These are phyloP conservation scores for Bedellia somnulentella DNA, from an alignment of 2,888 invertebrate genomes.

Conservation along the genomic window DNA sequence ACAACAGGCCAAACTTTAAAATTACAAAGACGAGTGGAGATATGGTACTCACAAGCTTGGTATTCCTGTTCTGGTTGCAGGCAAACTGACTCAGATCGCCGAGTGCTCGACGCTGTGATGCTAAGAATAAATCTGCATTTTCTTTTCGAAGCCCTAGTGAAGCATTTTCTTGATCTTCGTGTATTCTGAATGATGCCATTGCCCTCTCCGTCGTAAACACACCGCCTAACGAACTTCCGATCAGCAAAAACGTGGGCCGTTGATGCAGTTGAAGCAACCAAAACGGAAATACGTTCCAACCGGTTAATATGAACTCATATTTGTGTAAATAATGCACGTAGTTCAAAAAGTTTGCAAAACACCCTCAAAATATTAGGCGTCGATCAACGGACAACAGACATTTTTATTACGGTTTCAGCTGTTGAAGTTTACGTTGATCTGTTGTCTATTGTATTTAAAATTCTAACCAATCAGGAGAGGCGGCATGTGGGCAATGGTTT, in stretches of 20 bases:
- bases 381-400: conserved; percentile 48
- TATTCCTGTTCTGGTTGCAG: conserved; percentile 51
- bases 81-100: conserved; percentile 65
- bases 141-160: conserved; percentile 55
- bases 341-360: conserved; percentile 23
- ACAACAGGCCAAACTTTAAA: too few relatives aligned
- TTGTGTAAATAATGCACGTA: conserved; percentile 25
- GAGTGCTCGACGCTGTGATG: conserved; percentile 65
- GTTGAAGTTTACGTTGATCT: conserved; percentile 26
- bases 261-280: conserved; percentile 20
- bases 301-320: conserved; percentile 25
- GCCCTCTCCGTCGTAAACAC: conserved; percentile 39
- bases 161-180: conserved; percentile 78
- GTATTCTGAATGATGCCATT: conserved; percentile 77
- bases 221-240: conserved; percentile 20
- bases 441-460: conserved; percentile 38
- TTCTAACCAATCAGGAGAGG: conserved; percentile 28
- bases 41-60: conserved; percentile 52
- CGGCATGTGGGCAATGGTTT: background rate
- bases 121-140: conserved; percentile 40
- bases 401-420: conserved; percentile 31
- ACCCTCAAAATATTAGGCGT: conserved; percentile 38
- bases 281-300: conserved; percentile 20
- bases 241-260: conserved; percentile 18
- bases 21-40: too few relatives aligned